Evolutionary conservation across 2,113 vertebrate genomes (phyloP).

Genomic region (Cromileptes altivelis): DNA sequence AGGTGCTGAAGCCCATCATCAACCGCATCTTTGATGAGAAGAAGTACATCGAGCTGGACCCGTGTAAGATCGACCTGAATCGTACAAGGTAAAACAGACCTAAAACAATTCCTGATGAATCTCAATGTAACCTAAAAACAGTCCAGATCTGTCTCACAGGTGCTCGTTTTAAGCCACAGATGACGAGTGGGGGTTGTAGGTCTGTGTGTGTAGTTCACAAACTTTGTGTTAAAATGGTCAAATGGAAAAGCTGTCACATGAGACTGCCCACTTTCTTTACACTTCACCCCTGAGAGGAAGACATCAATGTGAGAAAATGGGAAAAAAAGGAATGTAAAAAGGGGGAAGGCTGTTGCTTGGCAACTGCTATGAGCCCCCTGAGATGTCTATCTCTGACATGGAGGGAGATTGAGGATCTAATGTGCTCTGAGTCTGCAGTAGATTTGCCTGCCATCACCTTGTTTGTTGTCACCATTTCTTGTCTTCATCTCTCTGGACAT

Average conservation of each 20-base stretch:
- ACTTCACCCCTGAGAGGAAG: conserved; percentile 52
- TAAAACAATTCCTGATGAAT: neutral
- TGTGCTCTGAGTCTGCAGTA: conserved; percentile 32
- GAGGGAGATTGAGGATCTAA: conserved; percentile 63
- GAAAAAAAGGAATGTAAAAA: conserved; percentile 60
- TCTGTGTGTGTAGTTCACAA: conserved; percentile 10
- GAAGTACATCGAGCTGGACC: conserved; percentile 94
- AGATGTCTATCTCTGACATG: conserved; percentile 75
- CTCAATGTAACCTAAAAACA: neutral
- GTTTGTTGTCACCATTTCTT: conserved; percentile 24
- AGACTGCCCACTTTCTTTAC: conserved; percentile 45
- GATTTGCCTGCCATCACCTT: conserved; percentile 43
- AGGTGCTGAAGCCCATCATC: conserved; percentile 89
- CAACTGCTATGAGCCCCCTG: conserved; percentile 78
- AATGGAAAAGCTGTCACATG: conserved; percentile 47
- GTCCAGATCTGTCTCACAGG: neutral
- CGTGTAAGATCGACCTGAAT: conserved; percentile 91
- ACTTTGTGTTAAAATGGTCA: conserved; percentile 44
- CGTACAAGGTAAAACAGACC: conserved; percentile 82
- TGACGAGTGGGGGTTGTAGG: neutral
- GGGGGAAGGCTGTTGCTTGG: conserved; percentile 80
- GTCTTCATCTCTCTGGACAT: conserved; percentile 24
- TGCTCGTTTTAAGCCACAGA: neutral
- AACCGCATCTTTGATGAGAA: conserved; percentile 92
- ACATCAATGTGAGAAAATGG: conserved; percentile 64